A percentile compares a stretch with the other conserved stretches of the same genome.
Evolutionary conservation across 2,888 invertebrate species (phyloP).

Genomic region (Drosophila peninsularis): DNA sequence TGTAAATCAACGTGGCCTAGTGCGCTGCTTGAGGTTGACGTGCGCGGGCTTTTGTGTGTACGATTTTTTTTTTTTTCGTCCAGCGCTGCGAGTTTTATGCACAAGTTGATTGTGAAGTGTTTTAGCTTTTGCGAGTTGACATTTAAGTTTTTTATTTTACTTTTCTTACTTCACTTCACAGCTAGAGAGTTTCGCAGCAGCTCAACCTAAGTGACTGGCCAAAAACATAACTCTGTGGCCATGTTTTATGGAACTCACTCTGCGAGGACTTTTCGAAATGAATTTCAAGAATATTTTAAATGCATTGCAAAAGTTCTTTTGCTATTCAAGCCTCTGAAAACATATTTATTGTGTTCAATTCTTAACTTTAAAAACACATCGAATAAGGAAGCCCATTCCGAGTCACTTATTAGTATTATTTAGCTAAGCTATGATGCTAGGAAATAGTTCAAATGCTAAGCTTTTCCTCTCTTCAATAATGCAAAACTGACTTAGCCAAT

Average conservation of each 20-base stretch:
- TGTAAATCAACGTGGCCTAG: slow-evolving; percentile 76
- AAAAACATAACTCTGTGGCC: slow-evolving; percentile 28
- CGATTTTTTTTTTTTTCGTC: slow-evolving; percentile 20
- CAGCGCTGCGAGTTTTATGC: slow-evolving; percentile 69
- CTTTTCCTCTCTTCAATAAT: not conserved
- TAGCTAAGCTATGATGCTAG: not conserved
- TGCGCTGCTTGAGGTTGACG: slow-evolving; percentile 76
- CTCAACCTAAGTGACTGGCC: slow-evolving; percentile 23
- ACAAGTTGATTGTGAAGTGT: slow-evolving; percentile 70
- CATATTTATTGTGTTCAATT: too few species aligned
- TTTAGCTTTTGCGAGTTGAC: slow-evolving; percentile 74
- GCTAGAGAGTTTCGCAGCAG: slow-evolving; percentile 24
- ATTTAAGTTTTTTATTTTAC: slow-evolving; percentile 66
- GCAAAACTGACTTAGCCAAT: too few species aligned
- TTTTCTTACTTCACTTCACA: slow-evolving; percentile 21
- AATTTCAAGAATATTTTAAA: not conserved
- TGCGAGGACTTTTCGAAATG: slow-evolving; percentile 2
- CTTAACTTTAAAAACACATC: too few species aligned
- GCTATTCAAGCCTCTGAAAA: not conserved
- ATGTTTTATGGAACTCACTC: slow-evolving; percentile 29
- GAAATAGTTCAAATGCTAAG: not conserved
- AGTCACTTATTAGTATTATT: too few species aligned
- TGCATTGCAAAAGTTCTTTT: not conserved
- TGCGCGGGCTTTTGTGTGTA: slow-evolving; percentile 66
- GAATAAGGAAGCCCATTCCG: too few species aligned